phyloP scores from a whole-genome alignment of 2,113 vertebrate species.

The Myrmophylax atrothorax region DNA sequence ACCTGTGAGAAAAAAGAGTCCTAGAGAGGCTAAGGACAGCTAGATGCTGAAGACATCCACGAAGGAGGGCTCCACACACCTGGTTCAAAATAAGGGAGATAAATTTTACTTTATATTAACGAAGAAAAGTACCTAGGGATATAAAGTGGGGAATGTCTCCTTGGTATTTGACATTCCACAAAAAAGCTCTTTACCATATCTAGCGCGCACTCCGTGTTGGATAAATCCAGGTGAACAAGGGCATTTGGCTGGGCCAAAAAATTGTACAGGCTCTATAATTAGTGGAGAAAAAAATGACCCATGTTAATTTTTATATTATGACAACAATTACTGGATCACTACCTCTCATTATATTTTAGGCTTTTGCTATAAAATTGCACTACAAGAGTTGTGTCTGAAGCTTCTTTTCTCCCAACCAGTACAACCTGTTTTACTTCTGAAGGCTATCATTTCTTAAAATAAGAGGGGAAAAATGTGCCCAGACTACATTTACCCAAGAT shows the following conservation, averaged over 20 bases:
- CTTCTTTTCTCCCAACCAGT: background rate
- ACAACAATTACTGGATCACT: background rate
- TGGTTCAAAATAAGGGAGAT: conserved; percentile 44
- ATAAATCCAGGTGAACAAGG: conserved; percentile 89
- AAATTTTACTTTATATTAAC: background rate
- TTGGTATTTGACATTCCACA: background rate
- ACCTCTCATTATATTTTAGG: background rate
- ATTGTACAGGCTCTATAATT: conserved; percentile 85
- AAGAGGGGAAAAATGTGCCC: background rate
- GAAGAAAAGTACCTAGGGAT: background rate
- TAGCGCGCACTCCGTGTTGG: conserved; percentile 89
- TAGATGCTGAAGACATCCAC: conserved; percentile 89
- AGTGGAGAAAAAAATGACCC: background rate
- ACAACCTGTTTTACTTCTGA: background rate
- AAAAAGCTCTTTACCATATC: conserved; percentile 84
- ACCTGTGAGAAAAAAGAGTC: conserved; percentile 90
- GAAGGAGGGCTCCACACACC: conserved; percentile 89
- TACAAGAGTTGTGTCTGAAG: background rate
- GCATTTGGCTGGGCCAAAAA: conserved; percentile 91
- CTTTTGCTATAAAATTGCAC: background rate
- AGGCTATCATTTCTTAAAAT: background rate
- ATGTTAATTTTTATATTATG: background rate
- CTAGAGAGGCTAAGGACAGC: conserved; percentile 90
- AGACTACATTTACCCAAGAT: background rate
- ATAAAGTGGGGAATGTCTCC: background rate